Evolutionary conservation across 2,888 invertebrate species (phyloP), one percentile per base, ranked within the genome.

Genomic region (Epistrophella euchroma): DNA sequence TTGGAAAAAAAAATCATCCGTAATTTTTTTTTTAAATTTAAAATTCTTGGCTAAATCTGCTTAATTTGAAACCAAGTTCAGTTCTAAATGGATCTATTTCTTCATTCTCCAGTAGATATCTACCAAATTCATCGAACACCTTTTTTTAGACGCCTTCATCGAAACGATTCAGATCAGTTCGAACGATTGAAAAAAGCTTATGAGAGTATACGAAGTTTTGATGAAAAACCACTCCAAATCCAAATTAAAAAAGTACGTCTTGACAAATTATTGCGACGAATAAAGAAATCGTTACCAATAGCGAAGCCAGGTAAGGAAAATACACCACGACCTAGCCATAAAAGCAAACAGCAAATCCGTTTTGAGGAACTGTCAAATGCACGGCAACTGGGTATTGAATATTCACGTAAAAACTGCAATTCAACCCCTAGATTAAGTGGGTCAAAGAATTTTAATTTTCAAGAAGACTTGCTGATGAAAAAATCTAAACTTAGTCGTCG

Each of bases 71-170:
- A 52, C 6, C 15, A 25, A 32, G 32, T 10, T 45, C 10, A 25
- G 4, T n/a, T n/a, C n/a, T 56, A 32, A 37, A 84, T 84, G 83
- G 79, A 84, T 40, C 13, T 55, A 28, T 32, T 37, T 15, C 2
- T 22, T 50, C 28, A 50, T 9, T 9, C 55, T 2, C 58, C 25
- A n/a, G 22, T 37, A 13, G 66, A 66, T 13, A 43, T 17, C 1
- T 86, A 86, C 22, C 85, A 81, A 86, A 81, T 86, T 28, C 81
- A 81, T 17, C 62, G 62, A 1, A 81, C 85, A 17, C 73, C 85
- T 1, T 86, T 50, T 28, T 81, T 86, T 13, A 55, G 64, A 4
- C 62, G 76, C 0, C 35, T 86, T 1, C 81, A 86, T 70, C 73
- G 77, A 13, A 81, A 70, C 9, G 70, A 81, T 17, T 52, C 73